Percentiles rank a stretch among this genome's conserved stretches.
These are phyloP conservation scores for Saimiri boliviensis DNA, from an alignment of 2,113 vertebrate genomes.

Conservation along the genomic window DNA sequence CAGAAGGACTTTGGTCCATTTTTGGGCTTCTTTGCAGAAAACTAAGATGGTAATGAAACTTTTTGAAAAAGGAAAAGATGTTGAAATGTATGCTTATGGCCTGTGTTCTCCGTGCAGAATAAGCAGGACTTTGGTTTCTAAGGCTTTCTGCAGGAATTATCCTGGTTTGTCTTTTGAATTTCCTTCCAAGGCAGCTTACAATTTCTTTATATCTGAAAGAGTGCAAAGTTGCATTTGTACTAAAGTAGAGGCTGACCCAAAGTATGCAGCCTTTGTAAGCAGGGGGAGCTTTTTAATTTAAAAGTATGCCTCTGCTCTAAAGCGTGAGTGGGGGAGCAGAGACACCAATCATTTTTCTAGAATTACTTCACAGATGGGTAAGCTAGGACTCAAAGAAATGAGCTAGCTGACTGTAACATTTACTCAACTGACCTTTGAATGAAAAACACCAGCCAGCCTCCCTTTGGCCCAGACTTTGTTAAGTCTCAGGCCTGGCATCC, in stretches of 20 bases:
- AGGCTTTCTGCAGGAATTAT: constrained; percentile 8
- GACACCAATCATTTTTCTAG: neutral
- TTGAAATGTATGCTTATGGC: neutral
- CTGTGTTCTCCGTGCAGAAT: neutral
- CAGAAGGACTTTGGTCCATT: neutral
- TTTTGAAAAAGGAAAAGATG: too few species aligned
- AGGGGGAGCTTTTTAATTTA: neutral
- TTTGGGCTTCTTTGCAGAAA: constrained; percentile 34
- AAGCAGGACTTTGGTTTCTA: constrained; percentile 33
- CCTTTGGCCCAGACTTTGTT: neutral
- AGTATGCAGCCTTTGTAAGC: neutral
- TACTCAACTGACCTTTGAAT: neutral
- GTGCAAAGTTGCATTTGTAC: neutral
- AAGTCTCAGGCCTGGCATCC: neutral
- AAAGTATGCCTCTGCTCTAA: neutral
- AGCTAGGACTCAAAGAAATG: constrained; percentile 12
- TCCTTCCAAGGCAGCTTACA: neutral
- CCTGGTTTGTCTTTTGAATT: neutral
- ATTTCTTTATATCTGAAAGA: neutral
- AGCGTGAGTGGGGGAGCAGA: neutral
- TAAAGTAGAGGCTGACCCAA: neutral
- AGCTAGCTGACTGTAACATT: neutral
- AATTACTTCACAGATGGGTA: neutral
- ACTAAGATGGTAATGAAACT: constrained; percentile 50
- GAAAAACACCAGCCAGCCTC: neutral